Conservation (phyloP, 1,140 invertebrate genomes). For the Hesperophylax magnus region DNA sequence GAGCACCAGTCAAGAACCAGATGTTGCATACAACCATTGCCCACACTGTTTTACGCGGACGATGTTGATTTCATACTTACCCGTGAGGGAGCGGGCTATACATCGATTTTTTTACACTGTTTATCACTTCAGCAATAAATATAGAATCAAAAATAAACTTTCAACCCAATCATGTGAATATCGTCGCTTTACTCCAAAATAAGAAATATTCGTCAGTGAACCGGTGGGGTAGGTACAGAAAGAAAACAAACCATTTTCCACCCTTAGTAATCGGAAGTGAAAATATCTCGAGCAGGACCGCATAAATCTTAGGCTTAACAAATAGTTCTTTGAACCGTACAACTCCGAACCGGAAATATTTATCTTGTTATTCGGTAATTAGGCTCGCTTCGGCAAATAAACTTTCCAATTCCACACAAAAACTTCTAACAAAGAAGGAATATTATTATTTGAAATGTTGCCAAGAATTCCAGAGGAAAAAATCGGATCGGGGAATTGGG, state of each 20-base stretch:
- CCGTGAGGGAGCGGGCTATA: too few species aligned
- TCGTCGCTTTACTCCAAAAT: too few species aligned
- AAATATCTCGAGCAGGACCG: neutral
- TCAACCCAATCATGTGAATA: too few species aligned
- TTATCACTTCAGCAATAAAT: too few species aligned
- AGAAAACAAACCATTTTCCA: neutral
- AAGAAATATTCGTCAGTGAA: neutral
- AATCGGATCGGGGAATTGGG: too few species aligned
- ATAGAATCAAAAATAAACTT: too few species aligned
- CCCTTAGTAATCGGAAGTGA: neutral
- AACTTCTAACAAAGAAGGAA: slow-evolving; percentile 8
- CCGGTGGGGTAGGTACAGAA: neutral
- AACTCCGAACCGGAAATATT: neutral
- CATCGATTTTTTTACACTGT: too few species aligned
- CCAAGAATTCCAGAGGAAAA: neutral
- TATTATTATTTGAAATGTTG: slow-evolving; percentile 10
- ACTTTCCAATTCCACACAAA: neutral
- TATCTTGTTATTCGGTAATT: slow-evolving; percentile 25
- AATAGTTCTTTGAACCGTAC: slow-evolving; percentile 13
- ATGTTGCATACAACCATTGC: too few species aligned
- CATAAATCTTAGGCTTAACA: slow-evolving; percentile 20
- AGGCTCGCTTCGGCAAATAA: neutral
- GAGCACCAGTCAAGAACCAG: too few species aligned
- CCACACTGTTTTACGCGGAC: too few species aligned
- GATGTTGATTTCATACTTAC: too few species aligned